phyloP scores from a whole-genome alignment of 2,888 invertebrate genomes.

The Iphiclides podalirius region DNA sequence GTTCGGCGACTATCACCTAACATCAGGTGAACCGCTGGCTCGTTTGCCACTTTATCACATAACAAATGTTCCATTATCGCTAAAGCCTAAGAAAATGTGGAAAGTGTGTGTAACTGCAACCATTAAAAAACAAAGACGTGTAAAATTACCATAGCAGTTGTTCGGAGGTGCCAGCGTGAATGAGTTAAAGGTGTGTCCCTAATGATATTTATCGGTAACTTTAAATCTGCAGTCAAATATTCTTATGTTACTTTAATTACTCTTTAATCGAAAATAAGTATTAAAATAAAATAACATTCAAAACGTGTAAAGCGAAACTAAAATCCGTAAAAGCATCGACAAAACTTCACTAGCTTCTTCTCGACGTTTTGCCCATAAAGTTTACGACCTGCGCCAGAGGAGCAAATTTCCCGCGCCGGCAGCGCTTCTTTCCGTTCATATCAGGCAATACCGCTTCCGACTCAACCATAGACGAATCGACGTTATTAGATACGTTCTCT shows the following conservation, averaged over 20 bases:
- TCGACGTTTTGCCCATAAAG: constrained; percentile 63
- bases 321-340: constrained; percentile 30
- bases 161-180: too few relatives aligned
- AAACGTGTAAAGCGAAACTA: constrained; percentile 9
- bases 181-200: too few relatives aligned
- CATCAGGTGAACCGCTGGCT: too few relatives aligned
- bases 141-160: too few relatives aligned
- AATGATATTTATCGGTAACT: too few relatives aligned
- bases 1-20: too few relatives aligned
- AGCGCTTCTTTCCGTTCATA: constrained; percentile 51
- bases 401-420: constrained; percentile 54
- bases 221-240: too few relatives aligned
- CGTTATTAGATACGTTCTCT: constrained; percentile 53
- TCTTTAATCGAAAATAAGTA: constrained; percentile 19
- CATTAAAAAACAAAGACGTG: too few relatives aligned
- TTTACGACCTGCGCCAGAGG: constrained; percentile 66
- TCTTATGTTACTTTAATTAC: constrained; percentile 10
- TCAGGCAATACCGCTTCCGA: constrained; percentile 57
- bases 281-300: constrained; percentile 15
- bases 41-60: too few relatives aligned
- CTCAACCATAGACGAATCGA: constrained; percentile 55
- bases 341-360: constrained; percentile 49
- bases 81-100: too few relatives aligned
- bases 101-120: too few relatives aligned
- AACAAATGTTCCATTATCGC: too few relatives aligned